Base-by-base conservation (phyloP, 2,797 vertebrate genomes). In the Catostomus latipinnis region DNA sequence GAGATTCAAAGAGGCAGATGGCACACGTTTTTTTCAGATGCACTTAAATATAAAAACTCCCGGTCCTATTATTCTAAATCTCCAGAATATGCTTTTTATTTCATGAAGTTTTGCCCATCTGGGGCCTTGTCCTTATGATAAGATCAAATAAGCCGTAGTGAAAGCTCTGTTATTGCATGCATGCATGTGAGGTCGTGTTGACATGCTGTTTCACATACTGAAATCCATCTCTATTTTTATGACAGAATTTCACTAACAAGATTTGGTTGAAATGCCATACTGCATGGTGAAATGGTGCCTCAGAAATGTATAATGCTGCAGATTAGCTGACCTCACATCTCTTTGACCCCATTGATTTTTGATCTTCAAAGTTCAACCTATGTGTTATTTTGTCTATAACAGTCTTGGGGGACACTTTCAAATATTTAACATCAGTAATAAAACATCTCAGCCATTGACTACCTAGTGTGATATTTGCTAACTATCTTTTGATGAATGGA, bases 1-100 rank as follows among this genome's bases (percentile, higher is more conserved):
- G 67, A 16, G 56, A 83, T 63, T 56, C 54, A 75, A 73, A 62
- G 71, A 60, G 18, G 65, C 85, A 86, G 76, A 84, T 62, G 73
- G 70, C 70, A 72, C 74, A 56, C 45, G 53, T 76, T 61, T 81
- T 18, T 67, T 71, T 71, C 14, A 18, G 60, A 57, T 69, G 61
- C 57, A 68, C 63, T 13, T 22, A 75, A 34, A 34, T 34, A 74
- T 81, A 76, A 74, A 85, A 56, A 62, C 45, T 49, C 8, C 1
- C 16, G 16, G 8, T 45, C 10, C 34, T 65, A 16, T 81, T 80
- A 57, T 82, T 80, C 58, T 8, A 57, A 75, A 68, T 69, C 16
- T 58, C 13, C 9, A 65, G 58, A 67, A 73, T 70, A 74, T 67
- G n/a, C 11, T 58, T 76, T 72, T 80, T 72, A 81, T 69, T 80